Evolutionary conservation across 2,888 invertebrate genomes (phyloP), one percentile per base, ranked within the genome.

Genomic region (Nudaria mundana): DNA sequence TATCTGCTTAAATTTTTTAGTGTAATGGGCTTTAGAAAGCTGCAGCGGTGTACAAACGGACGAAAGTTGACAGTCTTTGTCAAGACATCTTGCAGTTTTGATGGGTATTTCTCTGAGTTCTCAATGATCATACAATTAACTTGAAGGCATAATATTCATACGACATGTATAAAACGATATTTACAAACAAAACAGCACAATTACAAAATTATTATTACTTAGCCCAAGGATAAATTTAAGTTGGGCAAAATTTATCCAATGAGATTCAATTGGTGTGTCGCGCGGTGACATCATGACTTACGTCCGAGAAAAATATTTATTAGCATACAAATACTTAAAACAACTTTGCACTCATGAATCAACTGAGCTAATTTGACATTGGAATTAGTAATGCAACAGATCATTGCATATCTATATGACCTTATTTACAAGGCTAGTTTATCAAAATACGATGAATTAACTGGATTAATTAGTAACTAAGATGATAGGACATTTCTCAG

Each of bases 201-300:
- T 49, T 45, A 40, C 38, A 10, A 57, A 57, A 44, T 44, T 22
- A 44, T 26, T 41, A 42, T 33, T 41, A 37, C 24, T 16, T 16
- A n/a, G n/a, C n/a, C n/a, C 49, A 52, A 52, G 47, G 46, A 24
- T 56, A 44, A 22, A 31, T 25, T 31, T 38, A 23, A 37, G 37
- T 38, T 41, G 38, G 52, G 40, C 40, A 42, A 64, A 49, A 44
- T 52, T 60, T 50, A 47, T 45, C 40, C 61, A 56, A 49, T 51
- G 35, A 59, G 48, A 37, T 37, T 56, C 65, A 68, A 69, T 70
- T 69, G 66, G 51, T 52, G 49, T 37, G 43, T 40, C 51, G 36
- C 18, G 28, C 43, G 74, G 72, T 74, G 74, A 71, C 74, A 74
- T 74, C 74, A 74, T 64, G 53, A 20, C 39, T 38, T 25, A 36